Conservation (phyloP, 1,140 invertebrate genomes). For the Amyelois transitella region DNA sequence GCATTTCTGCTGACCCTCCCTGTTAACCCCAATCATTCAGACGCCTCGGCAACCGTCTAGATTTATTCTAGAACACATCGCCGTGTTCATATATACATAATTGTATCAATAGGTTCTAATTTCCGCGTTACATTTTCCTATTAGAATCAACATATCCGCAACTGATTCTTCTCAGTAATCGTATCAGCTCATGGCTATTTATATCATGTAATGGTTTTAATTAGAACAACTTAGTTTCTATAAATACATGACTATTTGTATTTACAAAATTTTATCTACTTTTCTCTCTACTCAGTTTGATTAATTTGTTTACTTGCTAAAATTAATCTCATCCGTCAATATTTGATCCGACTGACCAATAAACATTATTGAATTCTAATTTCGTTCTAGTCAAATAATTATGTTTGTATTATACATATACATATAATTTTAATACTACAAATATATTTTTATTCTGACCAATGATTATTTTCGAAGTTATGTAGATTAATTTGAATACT, state of each 20-base stretch:
- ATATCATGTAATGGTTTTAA: background rate
- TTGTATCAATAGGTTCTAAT: background rate
- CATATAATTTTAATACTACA: too few species aligned
- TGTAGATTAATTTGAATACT: too few species aligned
- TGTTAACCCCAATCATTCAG: background rate
- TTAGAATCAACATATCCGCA: background rate
- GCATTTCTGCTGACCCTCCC: background rate
- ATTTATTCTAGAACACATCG: background rate
- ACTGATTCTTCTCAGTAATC: background rate
- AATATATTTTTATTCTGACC: too few species aligned
- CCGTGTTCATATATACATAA: background rate
- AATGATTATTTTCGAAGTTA: too few species aligned
- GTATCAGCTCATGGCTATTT: background rate
- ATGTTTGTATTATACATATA: too few species aligned
- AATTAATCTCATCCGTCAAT: background rate
- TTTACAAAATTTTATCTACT: background rate
- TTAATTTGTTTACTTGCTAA: background rate
- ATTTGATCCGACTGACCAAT: background rate
- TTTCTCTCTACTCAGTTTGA: background rate
- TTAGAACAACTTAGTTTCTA: background rate
- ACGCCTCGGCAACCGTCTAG: background rate
- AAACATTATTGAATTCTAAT: background rate
- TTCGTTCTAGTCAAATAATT: too few species aligned
- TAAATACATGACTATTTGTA: background rate
- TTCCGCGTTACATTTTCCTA: background rate